Evolutionary conservation across 2,113 vertebrate genomes (phyloP).

Genomic region (Hippopotamus amphibius): DNA sequence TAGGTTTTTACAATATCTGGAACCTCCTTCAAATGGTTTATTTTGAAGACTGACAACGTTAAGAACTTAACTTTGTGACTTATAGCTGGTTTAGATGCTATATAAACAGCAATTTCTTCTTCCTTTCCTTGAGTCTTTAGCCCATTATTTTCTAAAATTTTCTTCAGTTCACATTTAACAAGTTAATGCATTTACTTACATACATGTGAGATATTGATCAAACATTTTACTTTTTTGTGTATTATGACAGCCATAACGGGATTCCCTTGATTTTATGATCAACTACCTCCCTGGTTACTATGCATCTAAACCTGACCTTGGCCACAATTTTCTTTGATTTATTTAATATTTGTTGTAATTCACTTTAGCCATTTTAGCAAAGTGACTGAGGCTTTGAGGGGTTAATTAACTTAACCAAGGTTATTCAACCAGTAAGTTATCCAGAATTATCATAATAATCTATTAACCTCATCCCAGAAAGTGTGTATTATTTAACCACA

Average conservation of each 20-base stretch:
- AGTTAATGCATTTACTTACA: background rate
- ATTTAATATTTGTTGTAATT: background rate
- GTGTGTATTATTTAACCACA: constrained; percentile 28
- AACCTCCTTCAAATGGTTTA: background rate
- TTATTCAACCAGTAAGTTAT: background rate
- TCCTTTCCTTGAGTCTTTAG: constrained; percentile 3
- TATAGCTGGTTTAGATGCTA: background rate
- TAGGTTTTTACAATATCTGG: background rate
- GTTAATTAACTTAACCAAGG: background rate
- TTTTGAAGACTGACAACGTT: background rate
- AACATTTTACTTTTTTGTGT: background rate
- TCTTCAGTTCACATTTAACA: background rate
- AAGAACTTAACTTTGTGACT: background rate
- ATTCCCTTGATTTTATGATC: background rate
- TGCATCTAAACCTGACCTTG: background rate
- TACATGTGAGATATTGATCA: background rate
- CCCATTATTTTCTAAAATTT: constrained; percentile 34
- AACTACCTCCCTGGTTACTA: background rate
- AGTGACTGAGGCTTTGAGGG: background rate
- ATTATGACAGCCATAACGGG: background rate
- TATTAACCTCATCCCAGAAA: constrained; percentile 33
- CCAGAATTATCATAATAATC: constrained; percentile 16
- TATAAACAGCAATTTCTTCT: background rate
- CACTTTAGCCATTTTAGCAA: background rate
- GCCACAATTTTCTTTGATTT: constrained; percentile 17